Percentiles rank a stretch among this genome's conserved stretches.
These are phyloP conservation scores for Phrynocephalus versicolor DNA, from an alignment of 2,113 vertebrate genomes.

Conservation along the genomic window DNA sequence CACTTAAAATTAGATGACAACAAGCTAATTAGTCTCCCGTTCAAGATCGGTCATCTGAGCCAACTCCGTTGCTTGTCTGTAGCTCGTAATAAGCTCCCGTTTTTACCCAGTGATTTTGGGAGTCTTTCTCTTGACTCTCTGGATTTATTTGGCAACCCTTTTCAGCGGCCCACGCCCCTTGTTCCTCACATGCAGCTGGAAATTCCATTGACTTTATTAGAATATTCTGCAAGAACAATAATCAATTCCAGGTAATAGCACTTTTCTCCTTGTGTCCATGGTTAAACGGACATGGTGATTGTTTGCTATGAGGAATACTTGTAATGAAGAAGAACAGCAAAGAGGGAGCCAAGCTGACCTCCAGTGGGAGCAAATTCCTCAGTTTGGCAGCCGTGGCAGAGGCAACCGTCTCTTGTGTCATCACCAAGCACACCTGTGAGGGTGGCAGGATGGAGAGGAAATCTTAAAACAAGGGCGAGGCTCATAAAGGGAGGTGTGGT, in stretches of 20 bases:
- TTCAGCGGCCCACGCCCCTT: conserved; percentile 82
- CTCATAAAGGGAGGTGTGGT: too few relatives aligned
- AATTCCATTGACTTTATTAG: conserved; percentile 84
- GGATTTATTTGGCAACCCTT: conserved; percentile 93
- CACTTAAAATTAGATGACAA: conserved; percentile 90
- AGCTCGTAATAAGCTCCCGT: conserved; percentile 87
- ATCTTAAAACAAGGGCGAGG: too few relatives aligned
- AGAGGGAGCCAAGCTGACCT: too few relatives aligned
- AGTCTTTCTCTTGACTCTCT: conserved; percentile 88
- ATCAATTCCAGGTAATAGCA: conserved; percentile 82
- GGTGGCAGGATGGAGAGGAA: too few relatives aligned
- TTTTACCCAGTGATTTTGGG: conserved; percentile 87
- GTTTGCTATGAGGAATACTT: background rate
- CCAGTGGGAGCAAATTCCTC: too few relatives aligned
- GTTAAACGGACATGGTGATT: background rate
- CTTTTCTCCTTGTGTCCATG: background rate
- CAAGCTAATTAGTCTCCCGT: conserved; percentile 81
- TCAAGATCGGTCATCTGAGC: conserved; percentile 82
- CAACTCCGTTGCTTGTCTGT: conserved; percentile 87
- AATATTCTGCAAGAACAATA: conserved; percentile 81
- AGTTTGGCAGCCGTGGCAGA: too few relatives aligned
- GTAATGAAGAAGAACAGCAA: background rate
- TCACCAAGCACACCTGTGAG: too few relatives aligned
- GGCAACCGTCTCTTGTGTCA: too few relatives aligned
- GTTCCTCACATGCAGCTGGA: conserved; percentile 85